Evolutionary conservation across 2,888 invertebrate species (phyloP).

Genomic region (Agrotis clavis): DNA sequence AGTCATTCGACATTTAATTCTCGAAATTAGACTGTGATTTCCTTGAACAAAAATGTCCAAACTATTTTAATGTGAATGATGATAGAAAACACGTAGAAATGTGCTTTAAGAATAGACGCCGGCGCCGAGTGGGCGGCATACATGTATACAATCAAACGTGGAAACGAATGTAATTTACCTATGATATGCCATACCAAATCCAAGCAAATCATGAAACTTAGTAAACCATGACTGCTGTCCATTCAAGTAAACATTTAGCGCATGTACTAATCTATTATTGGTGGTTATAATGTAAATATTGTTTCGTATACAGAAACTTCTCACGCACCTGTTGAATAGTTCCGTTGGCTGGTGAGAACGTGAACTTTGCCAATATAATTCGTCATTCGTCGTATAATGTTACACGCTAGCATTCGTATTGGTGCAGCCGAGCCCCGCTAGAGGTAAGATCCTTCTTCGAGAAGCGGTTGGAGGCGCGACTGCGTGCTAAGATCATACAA

Average conservation of each 20-base stretch:
- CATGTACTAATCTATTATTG: constrained; percentile 15
- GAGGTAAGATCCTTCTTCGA: no score
- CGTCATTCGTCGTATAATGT: constrained; percentile 13
- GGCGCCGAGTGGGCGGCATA: constrained; percentile 59
- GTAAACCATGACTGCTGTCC: background rate
- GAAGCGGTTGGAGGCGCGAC: no score
- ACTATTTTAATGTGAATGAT: constrained; percentile 58
- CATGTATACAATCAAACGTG: constrained; percentile 32
- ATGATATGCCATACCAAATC: background rate
- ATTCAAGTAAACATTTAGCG: constrained; percentile 7
- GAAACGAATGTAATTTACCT: constrained; percentile 1
- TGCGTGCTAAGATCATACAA: no score
- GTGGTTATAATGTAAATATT: constrained; percentile 1
- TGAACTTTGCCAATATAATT: constrained; percentile 23
- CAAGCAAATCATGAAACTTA: background rate
- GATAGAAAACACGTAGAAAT: constrained; percentile 51
- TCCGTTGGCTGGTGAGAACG: constrained; percentile 17
- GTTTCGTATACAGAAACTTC: constrained; percentile 17
- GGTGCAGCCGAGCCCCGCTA: no score
- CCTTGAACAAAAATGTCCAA: constrained; percentile 56
- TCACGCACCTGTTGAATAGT: constrained; percentile 35
- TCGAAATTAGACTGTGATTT: constrained; percentile 48
- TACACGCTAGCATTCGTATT: background rate
- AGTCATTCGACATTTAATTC: constrained; percentile 18
- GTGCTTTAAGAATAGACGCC: constrained; percentile 54